phyloP scores from a whole-genome alignment of 2,113 vertebrate species.

The Rissa tridactyla region DNA sequence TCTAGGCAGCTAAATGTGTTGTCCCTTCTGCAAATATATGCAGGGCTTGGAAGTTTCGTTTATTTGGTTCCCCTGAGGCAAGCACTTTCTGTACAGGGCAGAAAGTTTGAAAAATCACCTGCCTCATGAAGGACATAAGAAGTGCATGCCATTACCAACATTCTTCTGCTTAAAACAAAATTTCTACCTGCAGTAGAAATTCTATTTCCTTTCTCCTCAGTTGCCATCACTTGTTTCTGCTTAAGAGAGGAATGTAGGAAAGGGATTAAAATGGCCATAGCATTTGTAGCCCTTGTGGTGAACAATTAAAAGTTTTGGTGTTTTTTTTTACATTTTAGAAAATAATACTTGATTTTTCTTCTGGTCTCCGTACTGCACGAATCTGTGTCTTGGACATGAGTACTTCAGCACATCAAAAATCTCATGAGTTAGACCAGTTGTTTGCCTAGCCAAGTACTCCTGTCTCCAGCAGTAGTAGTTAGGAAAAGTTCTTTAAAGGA shows the following conservation, averaged over 20 bases:
- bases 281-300: not conserved
- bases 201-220: not conserved
- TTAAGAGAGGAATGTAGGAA: not conserved
- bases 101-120: not conserved
- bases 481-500: not conserved
- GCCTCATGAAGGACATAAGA: not conserved
- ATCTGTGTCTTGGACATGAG: not conserved
- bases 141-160: not conserved
- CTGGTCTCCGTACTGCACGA: not conserved
- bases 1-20: not conserved
- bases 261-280: not conserved
- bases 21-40: not conserved
- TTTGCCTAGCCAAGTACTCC: not conserved
- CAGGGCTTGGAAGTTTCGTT: not conserved
- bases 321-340: not conserved
- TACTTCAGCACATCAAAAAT: not conserved
- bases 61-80: not conserved
- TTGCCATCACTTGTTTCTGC: not conserved
- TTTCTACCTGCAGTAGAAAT: not conserved
- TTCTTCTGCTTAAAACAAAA: not conserved
- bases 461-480: not conserved
- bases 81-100: not conserved
- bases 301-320: not conserved
- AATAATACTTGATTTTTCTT: not conserved
- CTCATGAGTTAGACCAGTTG: not conserved